Percentiles rank a stretch among this genome's conserved stretches.
phyloP scores from a whole-genome alignment of 2,888 invertebrate genomes.

The Charanyca ferruginea region DNA sequence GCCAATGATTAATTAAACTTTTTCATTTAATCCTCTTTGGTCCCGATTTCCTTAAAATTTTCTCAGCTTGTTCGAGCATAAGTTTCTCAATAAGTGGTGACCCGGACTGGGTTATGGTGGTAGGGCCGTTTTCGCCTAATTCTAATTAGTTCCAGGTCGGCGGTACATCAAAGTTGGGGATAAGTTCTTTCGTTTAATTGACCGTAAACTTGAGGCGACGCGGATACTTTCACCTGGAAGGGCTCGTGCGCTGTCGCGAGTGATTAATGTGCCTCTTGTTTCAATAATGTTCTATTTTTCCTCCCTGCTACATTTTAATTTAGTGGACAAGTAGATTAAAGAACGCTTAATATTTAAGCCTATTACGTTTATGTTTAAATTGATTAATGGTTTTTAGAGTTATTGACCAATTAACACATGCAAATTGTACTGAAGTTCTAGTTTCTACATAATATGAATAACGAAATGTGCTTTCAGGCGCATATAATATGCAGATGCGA shows the following conservation, averaged over 20 bases:
- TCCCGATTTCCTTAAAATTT: slow-evolving; percentile 63
- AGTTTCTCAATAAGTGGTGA: slow-evolving; percentile 72
- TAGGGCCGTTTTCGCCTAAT: slow-evolving; percentile 80
- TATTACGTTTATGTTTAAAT: neutral
- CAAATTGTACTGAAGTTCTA: slow-evolving; percentile 12
- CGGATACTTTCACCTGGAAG: slow-evolving; percentile 78
- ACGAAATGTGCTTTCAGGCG: slow-evolving; percentile 29
- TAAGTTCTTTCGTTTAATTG: slow-evolving; percentile 86
- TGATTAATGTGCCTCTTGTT: slow-evolving; percentile 68
- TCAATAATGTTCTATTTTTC: slow-evolving; percentile 37
- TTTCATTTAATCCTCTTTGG: slow-evolving; percentile 50
- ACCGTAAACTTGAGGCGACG: slow-evolving; percentile 79
- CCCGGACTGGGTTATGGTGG: slow-evolving; percentile 64
- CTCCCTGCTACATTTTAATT: slow-evolving; percentile 1
- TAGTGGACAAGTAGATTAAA: slow-evolving; percentile 10
- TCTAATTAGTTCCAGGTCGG: slow-evolving; percentile 86
- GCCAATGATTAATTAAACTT: slow-evolving; percentile 63
- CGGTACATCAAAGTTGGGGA: slow-evolving; percentile 83
- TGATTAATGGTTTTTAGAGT: neutral
- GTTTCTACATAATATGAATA: neutral
- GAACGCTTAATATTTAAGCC: neutral
- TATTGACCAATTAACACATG: slow-evolving; percentile 25
- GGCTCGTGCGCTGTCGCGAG: slow-evolving; percentile 45
- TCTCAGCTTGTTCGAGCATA: slow-evolving; percentile 66
- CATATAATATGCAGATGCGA: slow-evolving; percentile 36